Conservation (phyloP, 2,888 invertebrate species). For the Ellobium chinense region DNA sequence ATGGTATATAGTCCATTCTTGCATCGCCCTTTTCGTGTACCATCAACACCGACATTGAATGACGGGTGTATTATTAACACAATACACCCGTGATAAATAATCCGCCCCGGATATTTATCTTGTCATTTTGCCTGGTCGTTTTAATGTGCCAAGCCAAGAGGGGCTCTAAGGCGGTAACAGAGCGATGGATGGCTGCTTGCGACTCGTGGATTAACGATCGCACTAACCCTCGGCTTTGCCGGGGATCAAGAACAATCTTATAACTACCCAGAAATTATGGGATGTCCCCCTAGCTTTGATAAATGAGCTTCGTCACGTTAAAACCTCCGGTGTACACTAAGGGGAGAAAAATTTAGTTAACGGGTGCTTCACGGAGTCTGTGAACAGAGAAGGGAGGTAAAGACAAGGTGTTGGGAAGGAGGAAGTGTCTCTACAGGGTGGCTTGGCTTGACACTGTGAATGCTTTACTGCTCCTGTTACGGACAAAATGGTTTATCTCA, state of each 20-base stretch:
- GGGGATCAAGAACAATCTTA: constrained; percentile 2
- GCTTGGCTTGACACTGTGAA: too few relatives aligned
- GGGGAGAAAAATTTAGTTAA: too few relatives aligned
- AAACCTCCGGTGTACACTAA: background rate
- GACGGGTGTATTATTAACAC: constrained; percentile 35
- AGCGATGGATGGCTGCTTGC: background rate
- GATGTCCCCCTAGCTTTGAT: constrained; percentile 27
- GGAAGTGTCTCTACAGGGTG: too few relatives aligned
- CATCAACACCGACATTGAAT: constrained; percentile 10
- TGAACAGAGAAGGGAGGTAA: too few relatives aligned
- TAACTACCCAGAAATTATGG: constrained; percentile 32
- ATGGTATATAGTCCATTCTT: background rate
- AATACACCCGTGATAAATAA: constrained; percentile 35
- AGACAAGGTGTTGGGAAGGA: too few relatives aligned
- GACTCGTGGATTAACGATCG: constrained; percentile 4
- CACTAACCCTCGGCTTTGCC: background rate
- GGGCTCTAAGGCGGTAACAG: background rate
- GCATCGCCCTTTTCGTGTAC: constrained; percentile 14
- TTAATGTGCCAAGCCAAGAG: background rate
- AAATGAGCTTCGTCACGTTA: background rate
- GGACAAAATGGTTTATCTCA: too few relatives aligned
- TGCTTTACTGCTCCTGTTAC: too few relatives aligned
- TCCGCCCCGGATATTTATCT: constrained; percentile 33
- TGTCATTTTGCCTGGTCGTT: constrained; percentile 11
- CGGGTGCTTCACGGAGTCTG: too few relatives aligned